These are phyloP conservation scores for Zaprionus inermis DNA, from an alignment of 1,140 invertebrate species.

Conservation along the genomic window DNA sequence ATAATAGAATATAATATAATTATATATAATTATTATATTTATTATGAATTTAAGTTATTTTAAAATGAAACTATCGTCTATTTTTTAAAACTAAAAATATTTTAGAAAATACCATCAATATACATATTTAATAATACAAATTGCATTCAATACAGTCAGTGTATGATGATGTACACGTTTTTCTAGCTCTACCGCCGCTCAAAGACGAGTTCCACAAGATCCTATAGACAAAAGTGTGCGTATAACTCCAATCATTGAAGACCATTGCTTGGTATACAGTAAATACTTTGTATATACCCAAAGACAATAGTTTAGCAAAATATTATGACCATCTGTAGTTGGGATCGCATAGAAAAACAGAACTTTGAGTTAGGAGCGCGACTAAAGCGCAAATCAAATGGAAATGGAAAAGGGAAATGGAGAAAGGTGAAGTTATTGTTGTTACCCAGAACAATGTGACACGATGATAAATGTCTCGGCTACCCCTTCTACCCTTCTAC, in stretches of 20 bases:
- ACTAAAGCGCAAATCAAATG: conserved; percentile 3
- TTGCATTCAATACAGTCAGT: too few relatives aligned
- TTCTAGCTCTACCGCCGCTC: neutral
- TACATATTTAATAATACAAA: too few relatives aligned
- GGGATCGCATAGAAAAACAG: neutral
- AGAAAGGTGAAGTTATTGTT: neutral
- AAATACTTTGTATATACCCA: too few relatives aligned
- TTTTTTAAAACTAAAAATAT: too few relatives aligned
- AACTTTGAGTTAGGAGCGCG: conserved; percentile 3
- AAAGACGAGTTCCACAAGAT: neutral
- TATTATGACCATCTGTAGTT: neutral
- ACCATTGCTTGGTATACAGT: too few relatives aligned
- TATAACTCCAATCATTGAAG: neutral
- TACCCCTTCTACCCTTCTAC: conserved; percentile 9
- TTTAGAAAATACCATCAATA: too few relatives aligned
- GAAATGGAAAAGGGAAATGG: neutral
- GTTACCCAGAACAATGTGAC: conserved; percentile 38
- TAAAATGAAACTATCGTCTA: too few relatives aligned
- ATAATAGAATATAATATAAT: too few relatives aligned
- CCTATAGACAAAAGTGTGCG: neutral
- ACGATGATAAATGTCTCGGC: conserved; percentile 72
- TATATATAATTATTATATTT: too few relatives aligned
- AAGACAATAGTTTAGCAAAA: neutral
- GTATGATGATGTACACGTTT: neutral
- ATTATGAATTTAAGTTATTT: too few relatives aligned